Conservation (phyloP, 2,888 invertebrate species). For the Polietes domitor region DNA sequence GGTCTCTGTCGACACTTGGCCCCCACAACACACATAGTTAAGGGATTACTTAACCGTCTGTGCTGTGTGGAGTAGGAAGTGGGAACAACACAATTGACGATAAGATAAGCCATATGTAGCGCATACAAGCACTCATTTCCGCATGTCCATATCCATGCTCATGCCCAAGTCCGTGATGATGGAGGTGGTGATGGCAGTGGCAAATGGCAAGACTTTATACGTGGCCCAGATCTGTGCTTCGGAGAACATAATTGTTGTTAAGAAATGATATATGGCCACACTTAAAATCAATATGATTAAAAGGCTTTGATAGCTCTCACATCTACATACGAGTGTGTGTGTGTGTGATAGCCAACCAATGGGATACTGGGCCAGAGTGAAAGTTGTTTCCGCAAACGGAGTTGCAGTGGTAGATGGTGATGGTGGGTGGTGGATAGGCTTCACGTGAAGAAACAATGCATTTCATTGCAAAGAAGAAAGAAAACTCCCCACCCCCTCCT, state of each 20-base stretch:
- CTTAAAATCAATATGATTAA: constrained; percentile 49
- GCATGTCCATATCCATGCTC: constrained; percentile 25
- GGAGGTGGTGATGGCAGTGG: not conserved
- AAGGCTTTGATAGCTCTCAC: constrained; percentile 26
- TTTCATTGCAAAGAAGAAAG: not conserved
- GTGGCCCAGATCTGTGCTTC: not conserved
- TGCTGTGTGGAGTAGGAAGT: too few relatives aligned
- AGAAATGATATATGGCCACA: constrained; percentile 50
- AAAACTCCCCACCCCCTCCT: not conserved
- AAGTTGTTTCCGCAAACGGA: not conserved
- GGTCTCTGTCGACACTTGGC: not conserved
- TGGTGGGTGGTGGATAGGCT: not conserved
- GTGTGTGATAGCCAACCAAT: not conserved
- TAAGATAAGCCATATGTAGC: constrained; percentile 44
- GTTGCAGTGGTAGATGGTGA: not conserved
- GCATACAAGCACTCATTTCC: not conserved
- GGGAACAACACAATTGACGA: constrained; percentile 45
- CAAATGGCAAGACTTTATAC: not conserved
- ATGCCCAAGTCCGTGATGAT: constrained; percentile 17
- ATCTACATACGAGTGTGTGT: not conserved
- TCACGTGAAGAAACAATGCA: too few relatives aligned
- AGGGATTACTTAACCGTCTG: constrained; percentile 35
- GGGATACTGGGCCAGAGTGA: not conserved
- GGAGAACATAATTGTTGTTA: constrained; percentile 13
- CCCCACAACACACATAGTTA: constrained; percentile 21